Conservation (phyloP, 2,113 vertebrate species). For the Illadopsis cleaveri region DNA sequence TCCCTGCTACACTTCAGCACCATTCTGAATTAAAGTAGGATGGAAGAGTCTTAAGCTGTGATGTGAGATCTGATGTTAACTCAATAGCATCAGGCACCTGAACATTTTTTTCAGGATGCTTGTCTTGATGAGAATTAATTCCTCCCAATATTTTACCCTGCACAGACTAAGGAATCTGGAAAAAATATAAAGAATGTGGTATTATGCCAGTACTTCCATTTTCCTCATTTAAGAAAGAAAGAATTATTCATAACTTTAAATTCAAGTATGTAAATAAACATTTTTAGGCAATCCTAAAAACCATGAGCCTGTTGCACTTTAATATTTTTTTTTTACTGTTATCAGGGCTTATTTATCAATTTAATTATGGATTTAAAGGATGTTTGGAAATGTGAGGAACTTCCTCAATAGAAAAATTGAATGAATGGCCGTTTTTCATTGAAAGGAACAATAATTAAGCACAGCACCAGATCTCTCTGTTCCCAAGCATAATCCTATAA, state of each 20-base stretch:
- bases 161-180: background rate
- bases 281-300: background rate
- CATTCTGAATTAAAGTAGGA: constrained; percentile 37
- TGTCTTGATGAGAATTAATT: background rate
- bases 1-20: background rate
- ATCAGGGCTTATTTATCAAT: background rate
- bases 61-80: constrained; percentile 25
- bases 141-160: background rate
- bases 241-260: background rate
- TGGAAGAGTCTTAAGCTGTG: background rate
- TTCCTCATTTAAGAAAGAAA: background rate
- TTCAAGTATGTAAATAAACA: background rate
- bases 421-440: background rate
- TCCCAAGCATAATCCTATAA: background rate
- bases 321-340: background rate
- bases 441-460: background rate
- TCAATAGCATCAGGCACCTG: constrained; percentile 6
- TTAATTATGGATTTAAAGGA: background rate
- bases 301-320: background rate
- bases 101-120: background rate
- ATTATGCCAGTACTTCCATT: background rate
- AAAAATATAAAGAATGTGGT: background rate
- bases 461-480: background rate
- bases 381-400: background rate
- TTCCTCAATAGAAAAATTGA: background rate